Evolutionary conservation across 2,888 invertebrate species (phyloP), one percentile per base, ranked within the genome.

Genomic region (Altica lythri): DNA sequence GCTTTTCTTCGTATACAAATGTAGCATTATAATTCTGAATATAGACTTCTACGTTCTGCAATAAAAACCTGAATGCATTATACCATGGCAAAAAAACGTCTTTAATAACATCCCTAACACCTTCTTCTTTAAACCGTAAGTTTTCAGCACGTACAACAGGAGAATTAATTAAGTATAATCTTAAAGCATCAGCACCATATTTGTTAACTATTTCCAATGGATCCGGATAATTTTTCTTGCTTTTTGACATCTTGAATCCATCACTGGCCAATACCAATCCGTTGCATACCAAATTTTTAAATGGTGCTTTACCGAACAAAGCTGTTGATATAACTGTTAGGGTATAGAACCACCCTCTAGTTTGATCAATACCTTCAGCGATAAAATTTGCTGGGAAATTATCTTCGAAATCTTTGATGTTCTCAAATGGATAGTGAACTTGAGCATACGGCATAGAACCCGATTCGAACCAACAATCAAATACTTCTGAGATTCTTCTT

Each of bases 401-500:
- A 29, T 89, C 89, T 59, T 92, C 88, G 75, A 97, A 97, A 50
- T 90, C 88, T 70, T 90, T 90, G 63, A 83, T 83, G 68, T 90
- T 89, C 75, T 97, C 94, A 76, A 99, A 99, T 0, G 99, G 99
- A 75, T 92, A 99, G 77, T 97, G 96, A 66, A 86, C 83, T 74
- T 96, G 95, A 0, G 95, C 98, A 71, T 96, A 99, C 0, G 99
- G 99, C 99, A 99, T 99, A 13, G 95, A 94, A 2, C 99, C 98
- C 0, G 96, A 96, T 75, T 99, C 99, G 78, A 99, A 99, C 99
- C 99, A 99, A 74, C 99, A 99, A 77, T 99, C 99, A 77, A 99
- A 99, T 0, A 99, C 98, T 77, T 98, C 96, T 0, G 88, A 72
- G 2, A 99, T 87, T 48, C 99, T 83, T 59, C 82, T 85, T 19